phyloP scores from a whole-genome alignment of 2,113 vertebrate species.

The Actenoides hombroni region DNA sequence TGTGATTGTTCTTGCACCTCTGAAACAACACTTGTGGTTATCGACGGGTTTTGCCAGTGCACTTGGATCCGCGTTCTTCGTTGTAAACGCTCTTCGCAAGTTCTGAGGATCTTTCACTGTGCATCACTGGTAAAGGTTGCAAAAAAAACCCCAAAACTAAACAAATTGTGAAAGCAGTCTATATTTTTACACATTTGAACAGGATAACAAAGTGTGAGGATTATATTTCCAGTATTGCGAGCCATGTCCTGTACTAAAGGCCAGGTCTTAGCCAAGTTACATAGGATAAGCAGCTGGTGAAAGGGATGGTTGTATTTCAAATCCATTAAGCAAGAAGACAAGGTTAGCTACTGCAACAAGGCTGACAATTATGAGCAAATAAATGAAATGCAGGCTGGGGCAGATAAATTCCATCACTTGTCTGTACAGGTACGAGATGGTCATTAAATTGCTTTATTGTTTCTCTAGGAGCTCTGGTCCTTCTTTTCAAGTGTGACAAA shows the following conservation, averaged over 20 bases:
- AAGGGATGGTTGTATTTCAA: neutral
- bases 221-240: neutral
- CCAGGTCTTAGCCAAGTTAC: rapidly evolving
- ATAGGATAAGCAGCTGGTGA: neutral
- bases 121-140: neutral
- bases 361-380: neutral
- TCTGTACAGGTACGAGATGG: neutral
- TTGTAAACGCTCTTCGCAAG: rapidly evolving
- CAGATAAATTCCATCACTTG: rapidly evolving
- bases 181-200: neutral
- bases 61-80: neutral
- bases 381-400: neutral
- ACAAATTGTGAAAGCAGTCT: neutral
- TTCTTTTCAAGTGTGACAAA: neutral
- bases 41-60: neutral
- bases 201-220: neutral
- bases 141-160: neutral
- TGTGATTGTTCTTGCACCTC: neutral
- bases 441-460: neutral
- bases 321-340: neutral
- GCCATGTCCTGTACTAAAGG: neutral
- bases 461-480: neutral
- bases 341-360: neutral
- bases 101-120: neutral
- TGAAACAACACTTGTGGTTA: neutral